Percentiles rank a stretch among this genome's conserved stretches.
Evolutionary conservation across 1,140 invertebrate species (phyloP).

Genomic region (Hypsibius dujardini): DNA sequence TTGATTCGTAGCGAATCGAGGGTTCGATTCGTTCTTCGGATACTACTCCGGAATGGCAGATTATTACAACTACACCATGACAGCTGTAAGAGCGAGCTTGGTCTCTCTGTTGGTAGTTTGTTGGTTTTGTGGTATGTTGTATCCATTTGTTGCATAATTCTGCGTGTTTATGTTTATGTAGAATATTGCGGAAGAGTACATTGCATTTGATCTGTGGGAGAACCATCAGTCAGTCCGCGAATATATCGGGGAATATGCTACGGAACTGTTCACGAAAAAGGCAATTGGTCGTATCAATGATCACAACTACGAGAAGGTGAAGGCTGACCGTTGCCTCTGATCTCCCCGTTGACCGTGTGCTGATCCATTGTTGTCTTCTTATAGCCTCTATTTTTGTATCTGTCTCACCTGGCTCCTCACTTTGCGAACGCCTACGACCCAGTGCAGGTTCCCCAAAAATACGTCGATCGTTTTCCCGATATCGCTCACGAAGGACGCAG

Average conservation of each 20-base stretch:
- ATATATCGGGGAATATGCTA: conserved; percentile 60
- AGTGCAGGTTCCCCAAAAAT: conserved; percentile 19
- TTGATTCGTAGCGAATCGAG: conserved; percentile 38
- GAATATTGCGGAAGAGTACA: background rate
- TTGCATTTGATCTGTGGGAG: conserved; percentile 49
- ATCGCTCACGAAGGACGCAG: conserved; percentile 19
- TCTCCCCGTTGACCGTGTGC: background rate
- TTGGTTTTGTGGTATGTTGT: too few species aligned
- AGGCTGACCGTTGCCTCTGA: too few species aligned
- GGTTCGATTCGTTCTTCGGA: conserved; percentile 65
- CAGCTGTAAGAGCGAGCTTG: background rate
- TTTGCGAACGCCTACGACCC: conserved; percentile 17
- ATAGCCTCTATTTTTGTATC: conserved; percentile 21
- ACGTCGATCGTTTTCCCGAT: conserved; percentile 19
- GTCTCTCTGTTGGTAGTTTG: too few species aligned
- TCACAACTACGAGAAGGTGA: conserved; percentile 41
- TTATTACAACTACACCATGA: conserved; percentile 50
- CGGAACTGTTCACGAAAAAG: conserved; percentile 59
- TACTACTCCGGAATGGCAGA: conserved; percentile 64
- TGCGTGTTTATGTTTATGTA: too few species aligned
- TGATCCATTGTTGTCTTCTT: conserved; percentile 19
- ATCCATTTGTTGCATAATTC: too few species aligned
- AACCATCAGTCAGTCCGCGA: conserved; percentile 49
- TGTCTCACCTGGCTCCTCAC: conserved; percentile 20
- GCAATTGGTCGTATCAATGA: conserved; percentile 47